These are phyloP conservation scores for Nemoura dubitans DNA, from an alignment of 2,888 invertebrate species.

Conservation along the genomic window DNA sequence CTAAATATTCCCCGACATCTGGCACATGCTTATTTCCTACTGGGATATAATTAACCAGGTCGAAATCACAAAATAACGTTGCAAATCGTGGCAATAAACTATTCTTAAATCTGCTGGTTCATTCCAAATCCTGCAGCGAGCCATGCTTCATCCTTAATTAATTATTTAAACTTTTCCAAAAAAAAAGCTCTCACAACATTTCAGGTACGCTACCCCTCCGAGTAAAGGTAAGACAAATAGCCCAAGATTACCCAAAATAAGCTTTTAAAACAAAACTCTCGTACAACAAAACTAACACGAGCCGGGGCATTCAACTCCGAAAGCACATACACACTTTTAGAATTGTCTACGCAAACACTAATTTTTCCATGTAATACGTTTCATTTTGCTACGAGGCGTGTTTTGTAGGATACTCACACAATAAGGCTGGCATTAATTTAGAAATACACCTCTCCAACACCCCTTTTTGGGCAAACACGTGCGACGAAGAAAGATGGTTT, in stretches of 20 bases:
- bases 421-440: not conserved
- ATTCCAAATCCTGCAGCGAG: too few relatives aligned
- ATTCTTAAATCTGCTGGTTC: too few relatives aligned
- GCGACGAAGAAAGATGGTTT: not conserved
- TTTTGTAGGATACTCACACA: not conserved
- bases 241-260: not conserved
- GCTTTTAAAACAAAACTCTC: not conserved
- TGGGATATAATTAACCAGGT: too few relatives aligned
- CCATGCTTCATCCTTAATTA: not conserved
- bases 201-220: not conserved
- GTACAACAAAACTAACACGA: too few relatives aligned
- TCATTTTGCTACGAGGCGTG: not conserved
- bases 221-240: not conserved
- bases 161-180: not conserved
- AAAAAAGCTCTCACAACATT: not conserved
- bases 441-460: not conserved
- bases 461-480: not conserved
- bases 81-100: not conserved
- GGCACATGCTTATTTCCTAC: too few relatives aligned
- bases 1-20: too few relatives aligned
- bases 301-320: not conserved
- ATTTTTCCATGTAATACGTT: not conserved
- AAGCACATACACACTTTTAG: not conserved
- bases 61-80: not conserved
- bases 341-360: not conserved